These are phyloP conservation scores for Calyptomena viridis DNA, from an alignment of 2,113 vertebrate genomes.

Conservation along the genomic window DNA sequence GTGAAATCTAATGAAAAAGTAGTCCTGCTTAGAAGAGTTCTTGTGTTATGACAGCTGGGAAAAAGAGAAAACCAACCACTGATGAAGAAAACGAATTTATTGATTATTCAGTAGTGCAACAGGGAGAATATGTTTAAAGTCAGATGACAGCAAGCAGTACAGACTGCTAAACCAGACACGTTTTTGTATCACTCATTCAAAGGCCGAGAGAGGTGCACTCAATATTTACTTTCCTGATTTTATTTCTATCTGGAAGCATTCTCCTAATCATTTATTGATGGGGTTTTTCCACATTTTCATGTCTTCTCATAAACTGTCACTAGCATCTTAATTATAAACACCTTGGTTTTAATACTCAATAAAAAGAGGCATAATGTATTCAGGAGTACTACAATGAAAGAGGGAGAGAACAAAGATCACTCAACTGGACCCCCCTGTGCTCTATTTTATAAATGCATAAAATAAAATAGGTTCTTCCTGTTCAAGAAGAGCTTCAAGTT, in stretches of 20 bases:
- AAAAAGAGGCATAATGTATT: background rate
- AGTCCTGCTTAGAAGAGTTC: background rate
- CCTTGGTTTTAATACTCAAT: background rate
- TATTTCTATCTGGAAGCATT: background rate
- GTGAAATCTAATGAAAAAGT: background rate
- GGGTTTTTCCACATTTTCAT: background rate
- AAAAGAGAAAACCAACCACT: background rate
- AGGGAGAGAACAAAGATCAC: background rate
- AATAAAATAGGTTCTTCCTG: background rate
- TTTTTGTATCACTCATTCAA: background rate
- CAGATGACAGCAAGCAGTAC: background rate
- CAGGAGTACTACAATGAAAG: rapidly evolving
- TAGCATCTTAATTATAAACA: background rate
- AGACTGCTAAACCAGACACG: background rate
- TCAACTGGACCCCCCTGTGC: background rate
- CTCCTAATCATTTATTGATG: constrained; percentile 20
- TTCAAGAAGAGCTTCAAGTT: background rate
- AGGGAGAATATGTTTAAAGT: background rate
- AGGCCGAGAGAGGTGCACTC: background rate
- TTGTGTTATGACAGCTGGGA: background rate
- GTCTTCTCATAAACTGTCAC: background rate
- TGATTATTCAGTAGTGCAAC: constrained; percentile 3
- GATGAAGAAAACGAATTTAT: constrained; percentile 20
- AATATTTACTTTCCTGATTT: background rate
- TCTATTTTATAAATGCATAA: background rate